phyloP scores from a whole-genome alignment of 35 echinoderm and acorn worm genomes.

The Apostichopus japonicus region DNA sequence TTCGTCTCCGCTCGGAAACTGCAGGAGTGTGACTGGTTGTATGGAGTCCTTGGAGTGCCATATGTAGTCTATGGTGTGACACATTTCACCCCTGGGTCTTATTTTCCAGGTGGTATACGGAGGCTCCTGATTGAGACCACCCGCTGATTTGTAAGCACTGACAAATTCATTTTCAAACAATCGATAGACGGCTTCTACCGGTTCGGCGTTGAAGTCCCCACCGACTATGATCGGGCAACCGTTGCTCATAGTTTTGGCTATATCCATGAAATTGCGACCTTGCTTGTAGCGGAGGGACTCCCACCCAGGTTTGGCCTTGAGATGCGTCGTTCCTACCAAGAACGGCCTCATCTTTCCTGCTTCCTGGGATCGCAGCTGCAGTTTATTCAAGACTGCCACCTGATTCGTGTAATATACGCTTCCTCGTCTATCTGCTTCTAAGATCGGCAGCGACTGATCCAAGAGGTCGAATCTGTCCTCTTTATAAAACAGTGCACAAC shows the following conservation, averaged over 20 bases:
- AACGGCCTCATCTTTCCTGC: constrained; percentile 39
- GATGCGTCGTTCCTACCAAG: constrained; percentile 84
- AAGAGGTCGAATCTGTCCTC: constrained; percentile 73
- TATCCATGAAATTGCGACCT: constrained; percentile 71
- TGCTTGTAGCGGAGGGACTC: constrained; percentile 72
- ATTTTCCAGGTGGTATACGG: constrained; percentile 97
- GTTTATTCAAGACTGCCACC: constrained; percentile 71
- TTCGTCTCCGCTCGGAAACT: constrained; percentile 73
- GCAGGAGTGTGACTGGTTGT: constrained; percentile 39
- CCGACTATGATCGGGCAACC: constrained; percentile 68
- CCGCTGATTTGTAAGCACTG: constrained; percentile 79
- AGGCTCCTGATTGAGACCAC: constrained; percentile 65
- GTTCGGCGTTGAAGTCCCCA: constrained; percentile 94
- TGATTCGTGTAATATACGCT: constrained; percentile 67
- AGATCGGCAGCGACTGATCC: constrained; percentile 50
- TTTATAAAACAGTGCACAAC: constrained; percentile 95
- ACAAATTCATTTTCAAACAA: constrained; percentile 64
- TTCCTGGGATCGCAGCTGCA: constrained; percentile 22
- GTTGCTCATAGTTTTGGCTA: constrained; percentile 51
- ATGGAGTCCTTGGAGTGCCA: constrained; percentile 79
- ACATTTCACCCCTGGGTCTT: constrained; percentile 76
- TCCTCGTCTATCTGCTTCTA: constrained; percentile 59
- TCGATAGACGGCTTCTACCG: constrained; percentile 79
- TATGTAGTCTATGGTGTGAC: constrained; percentile 98
- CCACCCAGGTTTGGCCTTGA: constrained; percentile 89